These are phyloP conservation scores for Gymnocypris eckloni DNA, from an alignment of 2,797 vertebrate genomes.

Conservation along the genomic window DNA sequence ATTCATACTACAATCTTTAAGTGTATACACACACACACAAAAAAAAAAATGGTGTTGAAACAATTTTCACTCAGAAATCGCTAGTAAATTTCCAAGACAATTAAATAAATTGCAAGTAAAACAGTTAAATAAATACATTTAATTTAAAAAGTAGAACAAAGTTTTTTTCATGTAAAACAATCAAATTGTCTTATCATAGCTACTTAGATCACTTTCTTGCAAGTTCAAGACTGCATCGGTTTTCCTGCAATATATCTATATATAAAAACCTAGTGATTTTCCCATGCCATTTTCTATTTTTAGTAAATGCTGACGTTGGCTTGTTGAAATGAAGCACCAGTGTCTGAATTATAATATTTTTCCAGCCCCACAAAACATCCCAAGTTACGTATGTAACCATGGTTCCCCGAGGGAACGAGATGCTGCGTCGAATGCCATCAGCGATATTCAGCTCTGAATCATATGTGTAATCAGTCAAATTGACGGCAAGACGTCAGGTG, in stretches of 20 bases:
- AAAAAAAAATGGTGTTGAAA: not conserved
- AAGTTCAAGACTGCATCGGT: not conserved
- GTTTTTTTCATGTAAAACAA: not conserved
- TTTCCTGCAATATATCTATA: not conserved
- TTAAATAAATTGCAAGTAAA: no score
- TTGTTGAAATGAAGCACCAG: not conserved
- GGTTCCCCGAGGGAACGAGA: no score
- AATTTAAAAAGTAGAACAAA: not conserved
- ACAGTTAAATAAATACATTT: not conserved
- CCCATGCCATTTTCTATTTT: not conserved
- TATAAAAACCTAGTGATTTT: not conserved
- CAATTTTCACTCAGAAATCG: not conserved
- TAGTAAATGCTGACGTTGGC: constrained; percentile 17
- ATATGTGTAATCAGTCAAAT: no score
- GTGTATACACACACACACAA: not conserved
- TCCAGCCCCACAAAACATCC: not conserved
- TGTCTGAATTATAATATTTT: not conserved
- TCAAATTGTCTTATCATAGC: not conserved
- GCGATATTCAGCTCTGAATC: no score
- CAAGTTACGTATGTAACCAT: no score
- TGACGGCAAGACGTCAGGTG: no score
- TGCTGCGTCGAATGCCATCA: no score
- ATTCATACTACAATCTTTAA: not conserved
- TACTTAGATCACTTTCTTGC: not conserved
- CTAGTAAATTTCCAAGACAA: no score